Percentiles rank a stretch among this genome's conserved stretches.
Conservation (phyloP, 2,888 invertebrate genomes). For the Hypolimnas misippus region DNA sequence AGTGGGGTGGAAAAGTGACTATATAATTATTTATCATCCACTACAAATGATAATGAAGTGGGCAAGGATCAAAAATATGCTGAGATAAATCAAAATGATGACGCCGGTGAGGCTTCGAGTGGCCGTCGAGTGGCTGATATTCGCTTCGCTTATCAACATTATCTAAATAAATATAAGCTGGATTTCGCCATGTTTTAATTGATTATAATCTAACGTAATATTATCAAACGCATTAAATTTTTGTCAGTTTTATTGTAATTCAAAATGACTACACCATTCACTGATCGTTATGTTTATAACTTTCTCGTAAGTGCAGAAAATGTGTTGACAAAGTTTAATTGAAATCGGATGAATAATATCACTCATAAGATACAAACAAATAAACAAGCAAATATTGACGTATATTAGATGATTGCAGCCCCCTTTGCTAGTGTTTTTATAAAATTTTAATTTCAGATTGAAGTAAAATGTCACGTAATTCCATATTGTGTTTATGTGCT, state of each 20-base stretch:
- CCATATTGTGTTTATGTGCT: too few species aligned
- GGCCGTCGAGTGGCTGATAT: slow-evolving; percentile 48
- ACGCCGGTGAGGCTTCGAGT: slow-evolving; percentile 57
- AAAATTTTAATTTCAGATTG: too few species aligned
- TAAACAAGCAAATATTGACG: too few species aligned
- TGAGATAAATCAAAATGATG: slow-evolving; percentile 55
- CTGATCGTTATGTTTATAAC: too few species aligned
- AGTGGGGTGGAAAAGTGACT: background rate
- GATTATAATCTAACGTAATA: slow-evolving; percentile 10
- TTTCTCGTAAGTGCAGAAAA: too few species aligned
- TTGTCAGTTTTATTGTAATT: background rate
- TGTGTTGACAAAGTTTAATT: too few species aligned
- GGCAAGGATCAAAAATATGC: slow-evolving; percentile 1
- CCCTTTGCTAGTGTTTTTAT: too few species aligned
- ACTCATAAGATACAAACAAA: too few species aligned
- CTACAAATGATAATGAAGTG: background rate
- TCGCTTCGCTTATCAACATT: slow-evolving; percentile 40
- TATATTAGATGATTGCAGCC: too few species aligned
- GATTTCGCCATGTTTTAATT: slow-evolving; percentile 32
- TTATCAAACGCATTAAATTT: background rate
- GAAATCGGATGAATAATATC: too few species aligned
- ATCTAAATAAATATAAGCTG: slow-evolving; percentile 32
- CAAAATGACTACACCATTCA: too few species aligned
- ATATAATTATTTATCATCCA: background rate
- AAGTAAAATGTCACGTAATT: too few species aligned